These are phyloP conservation scores for Dioctria linearis DNA, from an alignment of 2,888 invertebrate species.

Conservation along the genomic window DNA sequence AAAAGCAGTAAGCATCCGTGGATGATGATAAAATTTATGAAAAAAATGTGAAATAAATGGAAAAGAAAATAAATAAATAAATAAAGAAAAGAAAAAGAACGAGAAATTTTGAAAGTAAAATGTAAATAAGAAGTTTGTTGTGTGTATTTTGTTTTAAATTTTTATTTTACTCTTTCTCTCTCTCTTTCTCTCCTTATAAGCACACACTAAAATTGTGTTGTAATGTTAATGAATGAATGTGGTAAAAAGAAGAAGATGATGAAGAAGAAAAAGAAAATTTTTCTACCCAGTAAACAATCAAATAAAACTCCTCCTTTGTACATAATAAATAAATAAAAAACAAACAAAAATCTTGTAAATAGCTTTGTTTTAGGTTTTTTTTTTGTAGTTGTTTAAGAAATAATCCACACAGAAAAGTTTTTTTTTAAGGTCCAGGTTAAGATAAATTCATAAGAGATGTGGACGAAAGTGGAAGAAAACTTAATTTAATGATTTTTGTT, in stretches of 20 bases:
- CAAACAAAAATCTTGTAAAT: constrained; percentile 28
- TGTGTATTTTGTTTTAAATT: too few species aligned
- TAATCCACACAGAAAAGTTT: constrained; percentile 6
- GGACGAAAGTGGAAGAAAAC: constrained; percentile 15
- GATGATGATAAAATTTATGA: too few species aligned
- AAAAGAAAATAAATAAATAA: too few species aligned
- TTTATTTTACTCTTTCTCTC: too few species aligned
- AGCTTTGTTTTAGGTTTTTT: background rate
- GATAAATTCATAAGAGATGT: constrained; percentile 10
- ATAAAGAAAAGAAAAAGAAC: too few species aligned
- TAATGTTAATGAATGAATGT: background rate
- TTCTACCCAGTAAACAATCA: background rate
- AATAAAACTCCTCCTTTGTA: background rate
- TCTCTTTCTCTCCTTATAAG: background rate
- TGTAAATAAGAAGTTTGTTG: too few species aligned
- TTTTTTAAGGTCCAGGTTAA: constrained; percentile 39
- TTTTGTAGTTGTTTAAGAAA: constrained; percentile 40
- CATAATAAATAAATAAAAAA: background rate
- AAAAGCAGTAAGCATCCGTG: too few species aligned
- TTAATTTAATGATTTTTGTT: constrained; percentile 39
- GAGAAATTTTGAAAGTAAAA: too few species aligned
- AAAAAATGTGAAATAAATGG: too few species aligned
- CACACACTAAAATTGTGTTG: constrained; percentile 21
- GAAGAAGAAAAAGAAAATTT: constrained; percentile 2
- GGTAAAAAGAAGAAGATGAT: background rate